Base-by-base conservation (phyloP, 2,888 invertebrate genomes). In the Apodemia duryi region DNA sequence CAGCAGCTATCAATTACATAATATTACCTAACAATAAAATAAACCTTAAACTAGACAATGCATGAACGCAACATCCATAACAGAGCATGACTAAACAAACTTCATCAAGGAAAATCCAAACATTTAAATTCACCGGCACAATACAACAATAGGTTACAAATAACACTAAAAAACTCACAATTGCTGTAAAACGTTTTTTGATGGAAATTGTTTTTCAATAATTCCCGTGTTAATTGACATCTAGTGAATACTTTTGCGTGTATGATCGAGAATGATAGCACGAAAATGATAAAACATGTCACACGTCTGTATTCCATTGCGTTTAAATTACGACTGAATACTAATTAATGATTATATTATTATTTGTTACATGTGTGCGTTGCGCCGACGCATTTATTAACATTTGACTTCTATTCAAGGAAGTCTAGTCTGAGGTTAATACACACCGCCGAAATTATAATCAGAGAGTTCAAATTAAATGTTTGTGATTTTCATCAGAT, bases 211-310 rank as follows among this genome's bases (percentile, higher is more conserved):
- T 93, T 93, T 71, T 92, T 93, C 70, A 94, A 75, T 64, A 96
- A 82, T 78, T 95, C 95, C 68, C 94, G 92, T 21, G 94, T 95
- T 66, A 95, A 89, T 67, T 95, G 94, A 77, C 96, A 96, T 83
- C 94, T 86, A 2, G 94, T 93, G 72, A 94, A 93, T 67, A 94
- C 93, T 90, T 94, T 95, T 2, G 82, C 78, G 63, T 89, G 74
- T 46, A 78, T 72, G 21, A 79, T 70, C 68, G 79, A 72, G 70
- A 80, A 70, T 71, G 78, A 78, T 72, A 85, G 68, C 46, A 76
- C 70, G 64, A 83, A 67, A 70, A 84, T 64, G 64, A 84, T 64
- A 61, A 78, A 43, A 3, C 78, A 38, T 2, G 77, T 28, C 38
- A 77, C 77, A 75, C 86, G 86, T 84, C 80, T 73, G 71, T 52